Evolutionary conservation across 2,888 invertebrate genomes (phyloP), one percentile per base, ranked within the genome.

Genomic region (Brenthis hecate): DNA sequence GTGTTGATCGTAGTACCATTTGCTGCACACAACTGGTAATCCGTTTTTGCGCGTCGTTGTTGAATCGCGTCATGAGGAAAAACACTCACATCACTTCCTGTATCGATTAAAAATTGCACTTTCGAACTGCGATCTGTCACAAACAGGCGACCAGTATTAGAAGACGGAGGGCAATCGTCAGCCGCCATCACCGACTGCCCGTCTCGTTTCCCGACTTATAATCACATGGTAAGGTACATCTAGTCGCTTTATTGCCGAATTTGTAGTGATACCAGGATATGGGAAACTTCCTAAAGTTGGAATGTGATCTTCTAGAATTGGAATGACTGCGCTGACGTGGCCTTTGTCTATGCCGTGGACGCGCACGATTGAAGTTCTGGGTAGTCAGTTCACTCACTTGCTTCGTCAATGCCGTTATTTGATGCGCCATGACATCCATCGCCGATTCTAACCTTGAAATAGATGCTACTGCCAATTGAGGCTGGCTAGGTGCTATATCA

Each of bases 161-260:
- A 13, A 23, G 23, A 23, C 23, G 23, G 23, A 53, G 64, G 65
- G 68, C 69, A 66, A 72, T 76, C 77, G 72, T 51, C 66, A 2
- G 77, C 76, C 80, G 77, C 75, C 74, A 71, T 77, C 64, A 80
- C 53, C 71, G 78, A 79, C 69, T 74, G 74, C 75, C 76, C 51
- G 3, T 43, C 23, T 23, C 23, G 23, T 23, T 23, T 23, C 23
- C 23, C 23, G 23, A 23, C 23, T 23, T 23, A 23, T 5, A 72
- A 28, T 72, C 68, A n/a, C 72, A 72, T 1, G 76, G 76, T 14
- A 48, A 55, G 0, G 53, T 32, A 58, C 77, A 76, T 13, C 62
- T 72, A 0, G 23, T 53, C 0, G 74, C 75, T 1, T 57, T 47
- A 0, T 64, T 61, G 0, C 66, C 69, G n/a, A 66, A 73, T 36